Percentiles rank a stretch among this genome's conserved stretches.
Evolutionary conservation across 2,888 invertebrate genomes (phyloP).

Genomic region (Tineola bisselliella): DNA sequence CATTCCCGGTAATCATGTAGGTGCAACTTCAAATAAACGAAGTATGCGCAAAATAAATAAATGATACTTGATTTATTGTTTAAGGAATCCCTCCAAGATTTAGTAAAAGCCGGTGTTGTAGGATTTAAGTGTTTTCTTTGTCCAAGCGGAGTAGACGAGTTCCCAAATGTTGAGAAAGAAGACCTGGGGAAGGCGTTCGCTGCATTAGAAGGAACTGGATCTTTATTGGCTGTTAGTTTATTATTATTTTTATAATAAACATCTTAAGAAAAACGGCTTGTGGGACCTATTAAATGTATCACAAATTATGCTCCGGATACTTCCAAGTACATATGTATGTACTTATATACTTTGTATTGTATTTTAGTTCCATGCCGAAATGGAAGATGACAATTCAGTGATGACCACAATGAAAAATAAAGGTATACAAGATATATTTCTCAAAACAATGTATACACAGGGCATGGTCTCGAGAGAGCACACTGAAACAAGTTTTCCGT

Average conservation of each 20-base stretch:
- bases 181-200: slow-evolving; percentile 69
- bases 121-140: slow-evolving; percentile 80
- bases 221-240: slow-evolving; percentile 70
- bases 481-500: no score
- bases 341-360: slow-evolving; percentile 13
- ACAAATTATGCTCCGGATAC: no score
- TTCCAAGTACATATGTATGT: neutral
- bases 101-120: slow-evolving; percentile 74
- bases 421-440: no score
- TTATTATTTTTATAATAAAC: neutral
- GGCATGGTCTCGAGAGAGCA: no score
- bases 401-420: neutral
- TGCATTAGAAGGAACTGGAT: slow-evolving; percentile 67
- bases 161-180: slow-evolving; percentile 66
- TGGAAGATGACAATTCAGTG: slow-evolving; percentile 43
- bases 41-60: neutral
- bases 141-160: slow-evolving; percentile 75
- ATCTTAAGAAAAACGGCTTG: no score
- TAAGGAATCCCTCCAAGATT: slow-evolving; percentile 63
- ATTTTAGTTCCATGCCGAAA: slow-evolving; percentile 78
- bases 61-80: slow-evolving; percentile 18
- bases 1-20: slow-evolving; percentile 72
- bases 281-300: no score
- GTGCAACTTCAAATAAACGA: neutral
- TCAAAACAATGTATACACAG: no score